phyloP scores from a whole-genome alignment of 1,140 invertebrate genomes.

The Drusus annulatus region DNA sequence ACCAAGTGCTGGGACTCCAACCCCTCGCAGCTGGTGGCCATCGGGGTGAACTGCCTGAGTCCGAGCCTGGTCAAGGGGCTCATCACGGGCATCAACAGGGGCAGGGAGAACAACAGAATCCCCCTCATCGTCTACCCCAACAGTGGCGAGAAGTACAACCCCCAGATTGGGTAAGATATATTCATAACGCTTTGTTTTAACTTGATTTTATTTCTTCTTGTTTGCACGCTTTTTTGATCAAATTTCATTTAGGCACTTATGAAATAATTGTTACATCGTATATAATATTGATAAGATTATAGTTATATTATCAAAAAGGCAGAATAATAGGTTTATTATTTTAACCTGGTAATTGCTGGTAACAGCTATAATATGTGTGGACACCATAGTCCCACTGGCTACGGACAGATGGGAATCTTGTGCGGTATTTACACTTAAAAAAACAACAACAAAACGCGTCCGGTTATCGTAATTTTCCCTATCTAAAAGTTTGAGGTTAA shows the following conservation, averaged over 20 bases:
- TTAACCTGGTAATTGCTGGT: no score
- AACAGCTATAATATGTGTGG: no score
- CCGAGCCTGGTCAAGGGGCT: conserved; percentile 72
- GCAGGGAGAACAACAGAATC: conserved; percentile 69
- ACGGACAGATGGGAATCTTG: no score
- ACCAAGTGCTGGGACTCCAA: conserved; percentile 76
- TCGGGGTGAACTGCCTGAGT: conserved; percentile 90
- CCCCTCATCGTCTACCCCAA: conserved; percentile 86
- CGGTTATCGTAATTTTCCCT: no score
- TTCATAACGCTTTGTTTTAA: neutral
- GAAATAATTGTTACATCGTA: neutral
- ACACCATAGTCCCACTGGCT: no score
- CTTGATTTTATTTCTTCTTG: no score
- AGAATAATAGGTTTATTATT: neutral
- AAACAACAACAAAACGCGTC: no score
- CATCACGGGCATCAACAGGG: conserved; percentile 73
- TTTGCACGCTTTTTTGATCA: neutral
- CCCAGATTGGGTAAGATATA: conserved; percentile 70
- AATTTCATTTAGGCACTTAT: neutral
- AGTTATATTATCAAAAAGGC: neutral
- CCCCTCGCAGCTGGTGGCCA: conserved; percentile 80
- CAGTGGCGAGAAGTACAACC: conserved; percentile 80
- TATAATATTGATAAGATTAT: no score
- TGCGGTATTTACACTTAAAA: no score
- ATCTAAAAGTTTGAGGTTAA: no score